These are phyloP conservation scores for Spodoptera littoralis DNA, from an alignment of 2,888 invertebrate genomes.

Conservation along the genomic window DNA sequence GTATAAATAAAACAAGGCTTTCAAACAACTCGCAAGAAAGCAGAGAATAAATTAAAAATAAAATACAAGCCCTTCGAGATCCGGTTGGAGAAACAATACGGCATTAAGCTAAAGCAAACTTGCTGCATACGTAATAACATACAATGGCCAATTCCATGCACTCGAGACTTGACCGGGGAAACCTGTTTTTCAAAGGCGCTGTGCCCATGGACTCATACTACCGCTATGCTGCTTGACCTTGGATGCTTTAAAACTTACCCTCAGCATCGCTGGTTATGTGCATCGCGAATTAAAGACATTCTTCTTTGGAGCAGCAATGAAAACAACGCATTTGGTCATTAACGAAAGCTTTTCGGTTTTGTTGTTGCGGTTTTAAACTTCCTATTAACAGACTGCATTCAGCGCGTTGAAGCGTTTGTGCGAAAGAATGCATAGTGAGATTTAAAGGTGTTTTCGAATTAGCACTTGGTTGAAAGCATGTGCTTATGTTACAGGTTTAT, in stretches of 20 bases:
- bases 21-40: slow-evolving; percentile 38
- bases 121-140: slow-evolving; percentile 63
- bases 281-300: slow-evolving; percentile 36
- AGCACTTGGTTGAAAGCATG: slow-evolving; percentile 13
- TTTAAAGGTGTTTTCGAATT: slow-evolving; percentile 24
- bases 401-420: slow-evolving; percentile 25
- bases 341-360: slow-evolving; percentile 14
- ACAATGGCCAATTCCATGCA: slow-evolving; percentile 63
- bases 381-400: slow-evolving; percentile 21
- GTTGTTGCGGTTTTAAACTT: slow-evolving; percentile 13
- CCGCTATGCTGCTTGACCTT: slow-evolving; percentile 57
- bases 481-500: slow-evolving; percentile 31
- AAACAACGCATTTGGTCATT: slow-evolving; percentile 31
- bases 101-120: slow-evolving; percentile 56
- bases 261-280: slow-evolving; percentile 27
- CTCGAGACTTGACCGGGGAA: slow-evolving; percentile 63
- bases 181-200: slow-evolving; percentile 67
- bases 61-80: slow-evolving; percentile 44
- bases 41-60: slow-evolving; percentile 43
- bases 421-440: slow-evolving; percentile 21
- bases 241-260: slow-evolving; percentile 38
- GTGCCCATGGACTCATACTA: slow-evolving; percentile 46
- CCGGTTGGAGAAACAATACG: slow-evolving; percentile 64
- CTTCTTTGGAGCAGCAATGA: slow-evolving; percentile 49
- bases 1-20: slow-evolving; percentile 30